These are phyloP conservation scores for Nasua narica DNA, from an alignment of 2,797 vertebrate genomes.

Conservation along the genomic window DNA sequence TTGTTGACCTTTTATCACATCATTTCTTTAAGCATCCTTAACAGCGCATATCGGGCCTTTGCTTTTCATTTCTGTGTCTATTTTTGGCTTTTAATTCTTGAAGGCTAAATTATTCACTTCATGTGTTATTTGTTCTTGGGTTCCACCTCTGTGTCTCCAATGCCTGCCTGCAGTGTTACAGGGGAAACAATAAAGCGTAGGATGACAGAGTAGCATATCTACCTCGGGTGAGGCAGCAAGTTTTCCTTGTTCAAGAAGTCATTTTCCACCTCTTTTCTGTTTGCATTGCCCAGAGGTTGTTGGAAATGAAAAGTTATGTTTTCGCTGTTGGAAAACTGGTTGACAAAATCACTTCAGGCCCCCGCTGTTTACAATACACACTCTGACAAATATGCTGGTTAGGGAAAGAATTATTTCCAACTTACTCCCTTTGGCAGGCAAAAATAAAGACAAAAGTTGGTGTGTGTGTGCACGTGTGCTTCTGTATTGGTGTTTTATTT, in stretches of 20 bases:
- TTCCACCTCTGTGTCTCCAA: not conserved
- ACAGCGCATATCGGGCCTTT: fast-evolving
- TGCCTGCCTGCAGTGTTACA: not conserved
- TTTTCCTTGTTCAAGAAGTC: constrained; percentile 38
- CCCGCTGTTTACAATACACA: constrained; percentile 64
- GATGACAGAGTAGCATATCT: not conserved
- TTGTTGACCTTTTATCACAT: not conserved
- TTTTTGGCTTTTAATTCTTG: constrained; percentile 26
- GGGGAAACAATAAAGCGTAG: not conserved
- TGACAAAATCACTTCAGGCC: constrained; percentile 68
- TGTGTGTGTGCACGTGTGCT: not conserved
- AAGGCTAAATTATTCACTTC: not conserved
- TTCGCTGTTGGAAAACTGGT: constrained; percentile 64
- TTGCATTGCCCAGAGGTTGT: constrained; percentile 45
- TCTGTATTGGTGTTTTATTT: constrained; percentile 39
- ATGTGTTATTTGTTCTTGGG: not conserved
- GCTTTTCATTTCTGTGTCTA: not conserved
- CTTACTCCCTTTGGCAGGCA: constrained; percentile 56
- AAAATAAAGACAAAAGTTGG: constrained; percentile 48
- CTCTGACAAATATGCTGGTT: constrained; percentile 61
- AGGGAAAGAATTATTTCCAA: constrained; percentile 65
- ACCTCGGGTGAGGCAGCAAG: not conserved
- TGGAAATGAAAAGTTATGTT: constrained; percentile 62
- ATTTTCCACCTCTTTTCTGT: constrained; percentile 14
- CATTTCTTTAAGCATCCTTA: not conserved